phyloP scores from a whole-genome alignment of 2,888 invertebrate species.

The Drosophila algonquin region DNA sequence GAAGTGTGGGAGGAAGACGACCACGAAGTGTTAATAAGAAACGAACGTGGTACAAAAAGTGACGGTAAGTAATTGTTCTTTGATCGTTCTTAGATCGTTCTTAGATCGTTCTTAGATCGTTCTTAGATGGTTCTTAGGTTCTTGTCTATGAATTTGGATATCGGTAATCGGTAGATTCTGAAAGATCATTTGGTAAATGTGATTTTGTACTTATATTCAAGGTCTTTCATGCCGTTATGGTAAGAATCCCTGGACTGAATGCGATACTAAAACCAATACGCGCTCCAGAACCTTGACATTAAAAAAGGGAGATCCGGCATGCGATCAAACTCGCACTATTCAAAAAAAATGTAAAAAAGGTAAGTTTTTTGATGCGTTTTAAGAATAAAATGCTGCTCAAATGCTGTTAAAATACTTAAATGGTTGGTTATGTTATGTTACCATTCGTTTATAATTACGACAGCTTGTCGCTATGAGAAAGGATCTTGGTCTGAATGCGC shows the following conservation, averaged over 20 bases:
- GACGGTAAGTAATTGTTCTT: slow-evolving; percentile 72
- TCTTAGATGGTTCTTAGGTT: background rate
- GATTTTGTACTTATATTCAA: slow-evolving; percentile 28
- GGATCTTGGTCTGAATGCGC: slow-evolving; percentile 94
- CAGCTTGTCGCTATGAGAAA: slow-evolving; percentile 94
- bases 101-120: background rate
- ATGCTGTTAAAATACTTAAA: background rate
- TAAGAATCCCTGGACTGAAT: slow-evolving; percentile 94
- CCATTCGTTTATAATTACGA: background rate
- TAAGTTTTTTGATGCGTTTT: slow-evolving; percentile 81
- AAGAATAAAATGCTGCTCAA: background rate
- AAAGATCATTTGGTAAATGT: background rate
- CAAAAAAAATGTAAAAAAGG: slow-evolving; percentile 97
- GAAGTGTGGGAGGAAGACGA: slow-evolving; percentile 92
- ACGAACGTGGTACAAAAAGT: slow-evolving; percentile 90
- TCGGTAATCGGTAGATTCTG: background rate
- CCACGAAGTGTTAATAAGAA: slow-evolving; percentile 91
- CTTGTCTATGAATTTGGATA: background rate
- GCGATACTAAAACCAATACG: slow-evolving; percentile 92
- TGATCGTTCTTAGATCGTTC: too few relatives aligned
- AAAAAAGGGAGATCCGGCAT: slow-evolving; percentile 93
- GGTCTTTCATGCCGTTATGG: slow-evolving; percentile 91
- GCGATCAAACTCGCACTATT: slow-evolving; percentile 93
- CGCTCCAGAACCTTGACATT: slow-evolving; percentile 92
- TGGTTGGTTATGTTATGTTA: background rate